phyloP scores from a whole-genome alignment of 1,140 invertebrate species.

The Pachyrhynchus sulphureomaculatus region DNA sequence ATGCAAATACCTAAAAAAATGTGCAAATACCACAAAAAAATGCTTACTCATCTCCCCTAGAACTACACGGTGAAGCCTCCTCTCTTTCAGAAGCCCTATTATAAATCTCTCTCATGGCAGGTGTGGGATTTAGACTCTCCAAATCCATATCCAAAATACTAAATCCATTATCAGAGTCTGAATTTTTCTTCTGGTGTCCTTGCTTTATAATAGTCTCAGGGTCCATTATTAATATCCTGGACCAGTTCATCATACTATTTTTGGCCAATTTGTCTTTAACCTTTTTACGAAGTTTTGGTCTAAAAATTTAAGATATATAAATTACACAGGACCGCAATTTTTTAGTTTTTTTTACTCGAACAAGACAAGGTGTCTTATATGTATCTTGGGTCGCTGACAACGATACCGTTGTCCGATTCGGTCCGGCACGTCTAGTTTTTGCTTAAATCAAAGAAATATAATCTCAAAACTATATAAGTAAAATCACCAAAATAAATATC shows the following conservation, averaged over 20 bases:
- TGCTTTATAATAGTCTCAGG: slow-evolving; percentile 59
- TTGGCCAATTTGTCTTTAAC: slow-evolving; percentile 27
- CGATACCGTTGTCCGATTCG: no score
- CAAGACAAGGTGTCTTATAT: no score
- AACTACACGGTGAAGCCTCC: slow-evolving; percentile 40
- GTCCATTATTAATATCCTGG: slow-evolving; percentile 57
- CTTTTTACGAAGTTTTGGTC: slow-evolving; percentile 35
- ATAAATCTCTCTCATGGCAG: slow-evolving; percentile 59
- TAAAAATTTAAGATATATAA: background rate
- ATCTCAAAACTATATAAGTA: no score
- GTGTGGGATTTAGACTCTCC: slow-evolving; percentile 56
- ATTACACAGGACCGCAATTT: no score
- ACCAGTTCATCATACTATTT: slow-evolving; percentile 57
- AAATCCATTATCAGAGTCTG: slow-evolving; percentile 45
- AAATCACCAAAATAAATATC: no score
- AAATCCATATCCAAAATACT: slow-evolving; percentile 50
- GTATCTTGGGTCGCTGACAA: no score
- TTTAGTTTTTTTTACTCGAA: no score
- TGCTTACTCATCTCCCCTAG: slow-evolving; percentile 34
- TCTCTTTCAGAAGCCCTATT: slow-evolving; percentile 52
- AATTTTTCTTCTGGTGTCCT: slow-evolving; percentile 40
- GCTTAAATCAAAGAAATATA: no score
- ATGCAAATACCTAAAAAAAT: background rate
- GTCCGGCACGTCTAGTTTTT: no score
- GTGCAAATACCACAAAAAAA: background rate